Conservation (phyloP, 2,797 vertebrate genomes). For the Hylomyscus alleni region DNA sequence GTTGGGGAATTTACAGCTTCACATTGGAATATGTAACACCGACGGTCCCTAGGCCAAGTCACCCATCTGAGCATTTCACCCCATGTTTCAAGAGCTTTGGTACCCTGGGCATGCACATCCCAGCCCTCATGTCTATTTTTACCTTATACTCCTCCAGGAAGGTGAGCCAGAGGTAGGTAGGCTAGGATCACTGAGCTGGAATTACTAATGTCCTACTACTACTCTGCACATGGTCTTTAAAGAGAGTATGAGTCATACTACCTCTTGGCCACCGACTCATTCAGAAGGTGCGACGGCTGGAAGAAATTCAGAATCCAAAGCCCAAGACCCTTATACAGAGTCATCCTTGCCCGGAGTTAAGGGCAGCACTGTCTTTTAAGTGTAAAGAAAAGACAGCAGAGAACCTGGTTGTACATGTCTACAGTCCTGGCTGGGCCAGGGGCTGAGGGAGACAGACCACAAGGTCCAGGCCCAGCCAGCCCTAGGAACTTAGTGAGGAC, state of each 20-base stretch:
- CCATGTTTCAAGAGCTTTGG: background rate
- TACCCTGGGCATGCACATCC: background rate
- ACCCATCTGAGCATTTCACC: background rate
- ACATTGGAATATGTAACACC: background rate
- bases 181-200: background rate
- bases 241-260: too few species aligned
- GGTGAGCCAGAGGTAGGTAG: background rate
- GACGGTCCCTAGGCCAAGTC: background rate
- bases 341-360: background rate
- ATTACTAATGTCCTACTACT: background rate
- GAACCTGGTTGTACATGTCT: background rate
- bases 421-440: background rate
- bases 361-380: background rate
- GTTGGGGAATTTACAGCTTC: background rate
- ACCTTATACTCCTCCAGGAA: background rate
- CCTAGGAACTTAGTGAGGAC: background rate
- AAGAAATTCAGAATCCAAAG: background rate
- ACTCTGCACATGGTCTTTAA: background rate
- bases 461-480: too few species aligned
- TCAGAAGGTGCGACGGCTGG: background rate
- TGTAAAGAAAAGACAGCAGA: background rate
- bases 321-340: background rate
- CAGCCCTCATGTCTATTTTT: background rate
- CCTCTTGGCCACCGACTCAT: background rate
- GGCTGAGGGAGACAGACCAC: background rate